These are phyloP conservation scores for Pemphigus obesinymphae DNA, from an alignment of 1,140 invertebrate genomes.

Conservation along the genomic window DNA sequence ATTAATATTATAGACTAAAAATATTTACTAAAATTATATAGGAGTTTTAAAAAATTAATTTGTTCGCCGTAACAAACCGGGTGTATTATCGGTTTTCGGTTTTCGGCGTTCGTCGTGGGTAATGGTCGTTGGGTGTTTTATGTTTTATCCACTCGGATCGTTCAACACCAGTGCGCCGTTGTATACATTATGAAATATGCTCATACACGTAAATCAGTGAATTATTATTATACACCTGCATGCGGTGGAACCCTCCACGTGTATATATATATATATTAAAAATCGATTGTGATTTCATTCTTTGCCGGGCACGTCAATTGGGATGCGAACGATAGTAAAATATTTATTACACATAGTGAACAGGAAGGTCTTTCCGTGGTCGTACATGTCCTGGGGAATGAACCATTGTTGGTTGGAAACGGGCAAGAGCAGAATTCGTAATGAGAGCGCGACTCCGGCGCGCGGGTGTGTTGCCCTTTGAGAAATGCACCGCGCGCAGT, in stretches of 20 bases:
- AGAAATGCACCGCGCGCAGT: slow-evolving; percentile 16
- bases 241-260: not conserved
- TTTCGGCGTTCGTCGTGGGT: not conserved
- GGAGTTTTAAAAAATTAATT: too few species aligned
- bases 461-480: slow-evolving; percentile 41
- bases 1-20: too few species aligned
- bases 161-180: not conserved
- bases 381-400: slow-evolving; percentile 29
- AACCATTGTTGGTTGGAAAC: slow-evolving; percentile 35
- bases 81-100: not conserved
- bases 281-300: not conserved
- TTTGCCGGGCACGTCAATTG: slow-evolving; percentile 19
- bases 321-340: slow-evolving; percentile 35
- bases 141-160: not conserved
- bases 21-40: too few species aligned
- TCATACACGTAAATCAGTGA: not conserved
- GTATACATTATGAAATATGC: not conserved
- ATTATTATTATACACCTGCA: not conserved
- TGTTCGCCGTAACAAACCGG: too few species aligned
- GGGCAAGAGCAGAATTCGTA: slow-evolving; percentile 40
- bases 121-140: not conserved
- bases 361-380: slow-evolving; percentile 21
- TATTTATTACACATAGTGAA: slow-evolving; percentile 26
- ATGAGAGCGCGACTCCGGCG: not conserved
- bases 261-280: not conserved